Evolutionary conservation across 1,140 invertebrate species (phyloP), one percentile per base, ranked within the genome.

Genomic region (Brachionus rubens): DNA sequence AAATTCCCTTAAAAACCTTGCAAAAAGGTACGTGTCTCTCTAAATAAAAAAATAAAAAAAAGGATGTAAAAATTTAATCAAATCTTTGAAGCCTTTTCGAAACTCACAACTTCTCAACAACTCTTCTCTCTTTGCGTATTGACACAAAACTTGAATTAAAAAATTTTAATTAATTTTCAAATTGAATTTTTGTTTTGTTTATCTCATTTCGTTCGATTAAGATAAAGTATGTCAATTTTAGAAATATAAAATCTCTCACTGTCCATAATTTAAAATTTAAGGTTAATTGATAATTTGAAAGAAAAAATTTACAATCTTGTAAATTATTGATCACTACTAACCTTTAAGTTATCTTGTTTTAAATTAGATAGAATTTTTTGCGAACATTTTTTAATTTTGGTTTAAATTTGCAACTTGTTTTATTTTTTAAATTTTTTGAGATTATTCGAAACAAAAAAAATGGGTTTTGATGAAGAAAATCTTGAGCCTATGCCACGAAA

Each of bases 221-320:
- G 30, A 59, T 33, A 59, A 59, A 59, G 28, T 33, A 59, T 59
- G 54, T 59, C 54, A 59, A 16, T 36, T 16, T n/a, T 54, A 28
- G 52, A 54, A n/a, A n/a, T n/a, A n/a, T n/a, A n/a, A n/a, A n/a
- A n/a, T n/a, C n/a, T 33, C 36, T 36, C 36, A 36, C 28, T 59
- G 54, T 59, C 54, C 54, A n/a, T 36, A 59, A 59, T 36, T 36
- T n/a, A n/a, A 36, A 19, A 16, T 33, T 19, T n/a, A 6, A 26
- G 50, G 50, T 54, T 54, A 54, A 54, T 54, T 54, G 50, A 33
- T 59, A 59, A 59, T 59, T 59, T 56, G 30, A n/a, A 56, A 28
- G 10, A 28, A 28, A 28, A 59, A 36, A 36, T 36, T 36, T 36
- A 36, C 9, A 36, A 36, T 5, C 3, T 36, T 36, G 33, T 36